These are phyloP conservation scores for Lordiphosa andalusiaca DNA, from an alignment of 2,888 invertebrate species.

Conservation along the genomic window DNA sequence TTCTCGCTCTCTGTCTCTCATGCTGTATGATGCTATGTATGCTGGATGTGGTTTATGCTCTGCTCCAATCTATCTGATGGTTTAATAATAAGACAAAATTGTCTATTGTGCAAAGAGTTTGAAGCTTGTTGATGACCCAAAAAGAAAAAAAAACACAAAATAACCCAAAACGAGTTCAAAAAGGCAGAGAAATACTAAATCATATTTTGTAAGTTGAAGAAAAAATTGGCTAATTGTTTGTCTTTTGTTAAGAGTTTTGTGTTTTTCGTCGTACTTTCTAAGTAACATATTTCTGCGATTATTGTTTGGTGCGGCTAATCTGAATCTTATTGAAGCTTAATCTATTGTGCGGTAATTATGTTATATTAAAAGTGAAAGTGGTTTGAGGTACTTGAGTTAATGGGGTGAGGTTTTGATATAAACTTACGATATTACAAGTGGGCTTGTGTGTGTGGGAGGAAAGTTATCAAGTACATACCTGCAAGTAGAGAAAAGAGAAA, in stretches of 20 bases:
- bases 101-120: slow-evolving; percentile 46
- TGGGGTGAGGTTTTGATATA: neutral
- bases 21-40: slow-evolving; percentile 14
- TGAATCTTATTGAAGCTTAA: slow-evolving; percentile 20
- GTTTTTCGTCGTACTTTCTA: slow-evolving; percentile 47
- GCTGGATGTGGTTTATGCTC: slow-evolving; percentile 29
- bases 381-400: too few species aligned
- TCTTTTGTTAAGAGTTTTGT: slow-evolving; percentile 40
- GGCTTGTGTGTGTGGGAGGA: neutral
- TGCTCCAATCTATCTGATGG: slow-evolving; percentile 49
- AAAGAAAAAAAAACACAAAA: slow-evolving; percentile 11
- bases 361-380: slow-evolving; percentile 33
- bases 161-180: slow-evolving; percentile 42
- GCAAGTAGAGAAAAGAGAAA: slow-evolving; percentile 1
- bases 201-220: slow-evolving; percentile 43
- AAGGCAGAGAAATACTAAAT: slow-evolving; percentile 48
- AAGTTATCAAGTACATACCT: neutral
- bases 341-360: slow-evolving; percentile 20
- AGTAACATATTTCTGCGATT: slow-evolving; percentile 32
- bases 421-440: neutral
- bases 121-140: slow-evolving; percentile 35
- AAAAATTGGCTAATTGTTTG: slow-evolving; percentile 63
- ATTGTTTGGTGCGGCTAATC: slow-evolving; percentile 31
- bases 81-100: slow-evolving; percentile 67
- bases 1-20: slow-evolving; percentile 2